Conservation (phyloP, 2,113 vertebrate species). For the Tiliqua scincoides region DNA sequence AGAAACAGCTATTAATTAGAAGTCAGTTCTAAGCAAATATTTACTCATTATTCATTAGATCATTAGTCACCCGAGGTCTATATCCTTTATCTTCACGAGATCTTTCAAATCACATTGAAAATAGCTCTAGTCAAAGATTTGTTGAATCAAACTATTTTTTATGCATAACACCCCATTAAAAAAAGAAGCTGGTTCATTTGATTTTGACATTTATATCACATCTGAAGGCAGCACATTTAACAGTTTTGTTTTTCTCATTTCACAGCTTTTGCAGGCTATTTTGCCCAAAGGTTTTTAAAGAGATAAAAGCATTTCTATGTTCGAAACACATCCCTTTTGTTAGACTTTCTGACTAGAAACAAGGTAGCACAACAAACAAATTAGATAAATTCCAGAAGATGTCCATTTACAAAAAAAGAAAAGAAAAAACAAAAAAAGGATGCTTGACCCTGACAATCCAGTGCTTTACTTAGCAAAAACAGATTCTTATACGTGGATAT, state of each 20-base stretch:
- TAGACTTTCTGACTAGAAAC: neutral
- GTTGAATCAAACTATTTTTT: neutral
- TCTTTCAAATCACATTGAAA: neutral
- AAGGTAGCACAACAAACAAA: neutral
- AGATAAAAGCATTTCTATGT: neutral
- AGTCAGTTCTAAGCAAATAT: neutral
- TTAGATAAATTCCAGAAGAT: neutral
- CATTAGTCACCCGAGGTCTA: neutral
- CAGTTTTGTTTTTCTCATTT: neutral
- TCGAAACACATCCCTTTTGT: neutral
- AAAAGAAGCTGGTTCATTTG: neutral
- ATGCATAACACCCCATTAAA: neutral
- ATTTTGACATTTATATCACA: neutral
- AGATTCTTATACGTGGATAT: neutral
- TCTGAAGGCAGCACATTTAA: neutral
- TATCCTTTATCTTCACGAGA: neutral
- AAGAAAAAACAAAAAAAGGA: neutral
- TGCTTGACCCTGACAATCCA: neutral
- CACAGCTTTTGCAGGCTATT: neutral
- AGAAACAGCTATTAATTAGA: neutral
- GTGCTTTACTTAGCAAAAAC: neutral
- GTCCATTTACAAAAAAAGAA: neutral
- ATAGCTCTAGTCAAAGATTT: neutral
- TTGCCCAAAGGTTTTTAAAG: neutral
- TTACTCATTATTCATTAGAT: neutral